Conservation (phyloP, 2,797 vertebrate species). For the Labroides dimidiatus region DNA sequence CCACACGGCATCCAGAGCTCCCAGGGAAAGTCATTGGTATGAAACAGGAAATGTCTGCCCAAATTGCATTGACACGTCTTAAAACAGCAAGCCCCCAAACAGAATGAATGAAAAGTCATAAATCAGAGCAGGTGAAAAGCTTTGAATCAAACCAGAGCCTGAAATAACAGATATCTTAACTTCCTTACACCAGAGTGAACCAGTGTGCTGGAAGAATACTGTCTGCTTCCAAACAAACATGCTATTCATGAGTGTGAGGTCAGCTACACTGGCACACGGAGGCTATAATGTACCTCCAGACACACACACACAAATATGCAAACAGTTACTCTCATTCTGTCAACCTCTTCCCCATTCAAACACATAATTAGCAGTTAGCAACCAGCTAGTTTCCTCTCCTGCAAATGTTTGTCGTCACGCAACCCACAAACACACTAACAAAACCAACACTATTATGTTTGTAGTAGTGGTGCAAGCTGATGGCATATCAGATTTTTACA, state of each 20-base stretch:
- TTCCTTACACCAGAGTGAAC: conserved; percentile 58
- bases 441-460: not conserved
- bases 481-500: conserved; percentile 38
- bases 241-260: conserved; percentile 65
- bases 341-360: conserved; percentile 22
- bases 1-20: conserved; percentile 34
- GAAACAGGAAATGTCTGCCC: conserved; percentile 68
- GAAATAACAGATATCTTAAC: conserved; percentile 71
- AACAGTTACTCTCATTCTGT: conserved; percentile 25
- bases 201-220: conserved; percentile 46
- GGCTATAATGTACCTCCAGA: conserved; percentile 34
- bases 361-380: conserved; percentile 24
- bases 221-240: conserved; percentile 68
- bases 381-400: conserved; percentile 23
- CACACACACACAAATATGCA: conserved; percentile 35
- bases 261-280: conserved; percentile 42
- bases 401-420: conserved; percentile 21
- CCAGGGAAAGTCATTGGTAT: conserved; percentile 41
- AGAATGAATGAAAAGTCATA: conserved; percentile 61
- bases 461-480: not conserved
- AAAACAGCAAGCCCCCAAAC: conserved; percentile 29
- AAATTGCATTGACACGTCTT: conserved; percentile 42
- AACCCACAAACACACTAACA: conserved; percentile 22
- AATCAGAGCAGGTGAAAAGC: conserved; percentile 46
- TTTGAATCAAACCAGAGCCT: conserved; percentile 50